Evolutionary conservation across 2,113 vertebrate species (phyloP).

Genomic region (Megalops atlanticus): DNA sequence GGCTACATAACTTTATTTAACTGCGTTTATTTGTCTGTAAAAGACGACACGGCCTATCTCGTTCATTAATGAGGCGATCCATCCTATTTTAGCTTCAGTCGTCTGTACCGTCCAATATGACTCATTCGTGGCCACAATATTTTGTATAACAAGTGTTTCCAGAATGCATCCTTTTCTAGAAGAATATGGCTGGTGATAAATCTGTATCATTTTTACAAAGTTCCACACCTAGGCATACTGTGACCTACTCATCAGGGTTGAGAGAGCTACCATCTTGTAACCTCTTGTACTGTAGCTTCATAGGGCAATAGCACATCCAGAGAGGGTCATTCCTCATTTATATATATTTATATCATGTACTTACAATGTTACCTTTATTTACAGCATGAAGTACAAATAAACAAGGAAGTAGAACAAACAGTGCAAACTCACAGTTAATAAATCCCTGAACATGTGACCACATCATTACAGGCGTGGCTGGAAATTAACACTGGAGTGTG

Average conservation of each 20-base stretch:
- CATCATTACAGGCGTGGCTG: not conserved
- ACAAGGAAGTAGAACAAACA: not conserved
- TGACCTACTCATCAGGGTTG: not conserved
- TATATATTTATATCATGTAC: no score
- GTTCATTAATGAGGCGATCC: not conserved
- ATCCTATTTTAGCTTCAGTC: no score
- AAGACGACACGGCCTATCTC: not conserved
- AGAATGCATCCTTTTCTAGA: no score
- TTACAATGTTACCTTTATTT: not conserved
- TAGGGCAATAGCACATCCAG: not conserved
- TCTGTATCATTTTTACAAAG: not conserved
- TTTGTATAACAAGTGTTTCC: no score
- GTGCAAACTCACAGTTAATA: not conserved
- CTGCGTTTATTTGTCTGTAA: not conserved
- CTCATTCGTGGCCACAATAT: no score
- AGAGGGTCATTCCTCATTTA: not conserved
- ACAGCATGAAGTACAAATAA: not conserved
- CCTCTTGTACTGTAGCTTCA: not conserved
- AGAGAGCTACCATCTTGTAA: not conserved
- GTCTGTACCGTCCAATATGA: no score
- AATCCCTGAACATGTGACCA: not conserved
- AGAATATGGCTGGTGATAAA: no score
- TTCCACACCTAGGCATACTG: not conserved
- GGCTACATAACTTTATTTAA: not conserved
- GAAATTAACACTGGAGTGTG: not conserved